Evolutionary conservation across 2,888 invertebrate genomes (phyloP).

Genomic region (Nematopogon swammerdamellus): DNA sequence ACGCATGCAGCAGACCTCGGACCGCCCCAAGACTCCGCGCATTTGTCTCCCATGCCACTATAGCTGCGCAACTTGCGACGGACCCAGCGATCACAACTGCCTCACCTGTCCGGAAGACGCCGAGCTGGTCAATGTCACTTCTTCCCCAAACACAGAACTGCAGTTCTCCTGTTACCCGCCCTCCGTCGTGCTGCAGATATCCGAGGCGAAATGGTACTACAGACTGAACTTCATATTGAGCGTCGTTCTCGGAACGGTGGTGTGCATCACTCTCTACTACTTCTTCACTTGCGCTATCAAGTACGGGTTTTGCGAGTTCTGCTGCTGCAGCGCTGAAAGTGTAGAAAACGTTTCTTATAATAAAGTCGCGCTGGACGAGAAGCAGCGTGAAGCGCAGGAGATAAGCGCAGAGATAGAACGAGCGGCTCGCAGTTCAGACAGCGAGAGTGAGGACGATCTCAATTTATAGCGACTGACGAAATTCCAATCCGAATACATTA

Average conservation of each 20-base stretch:
- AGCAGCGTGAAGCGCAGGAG: constrained; percentile 33
- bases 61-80: constrained; percentile 66
- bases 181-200: constrained; percentile 36
- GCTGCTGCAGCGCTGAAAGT: constrained; percentile 21
- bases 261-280: constrained; percentile 26
- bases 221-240: constrained; percentile 37
- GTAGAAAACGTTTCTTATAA: constrained; percentile 36
- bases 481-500: neutral
- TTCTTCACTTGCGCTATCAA: constrained; percentile 18
- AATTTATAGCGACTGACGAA: constrained; percentile 31
- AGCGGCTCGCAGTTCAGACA: constrained; percentile 33
- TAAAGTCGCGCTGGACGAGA: constrained; percentile 38
- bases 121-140: constrained; percentile 37
- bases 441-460: constrained; percentile 41
- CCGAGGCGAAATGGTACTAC: constrained; percentile 41
- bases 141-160: constrained; percentile 27
- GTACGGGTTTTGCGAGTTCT: constrained; percentile 12
- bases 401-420: constrained; percentile 42
- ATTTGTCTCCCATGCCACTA: constrained; percentile 70
- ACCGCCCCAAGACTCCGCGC: constrained; percentile 23
- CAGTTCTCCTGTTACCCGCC: constrained; percentile 51
- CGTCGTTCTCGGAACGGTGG: constrained; percentile 28
- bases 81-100: constrained; percentile 69
- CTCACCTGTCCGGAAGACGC: constrained; percentile 65
- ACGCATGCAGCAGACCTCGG: constrained; percentile 3